These are phyloP conservation scores for Anisognathus igniventris DNA, from an alignment of 2,797 vertebrate genomes.

Conservation along the genomic window DNA sequence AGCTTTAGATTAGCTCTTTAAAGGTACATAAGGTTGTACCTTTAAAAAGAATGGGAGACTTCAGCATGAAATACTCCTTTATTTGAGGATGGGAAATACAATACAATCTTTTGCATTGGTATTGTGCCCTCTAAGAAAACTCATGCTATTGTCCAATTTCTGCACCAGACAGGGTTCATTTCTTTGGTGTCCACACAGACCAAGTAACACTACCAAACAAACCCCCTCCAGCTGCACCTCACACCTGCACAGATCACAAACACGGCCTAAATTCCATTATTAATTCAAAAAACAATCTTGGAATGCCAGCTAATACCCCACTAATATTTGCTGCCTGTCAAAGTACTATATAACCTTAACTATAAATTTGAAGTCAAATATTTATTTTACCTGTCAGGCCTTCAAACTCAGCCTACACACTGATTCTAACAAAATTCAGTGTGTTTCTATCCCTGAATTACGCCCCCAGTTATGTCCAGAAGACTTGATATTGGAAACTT, in stretches of 20 bases:
- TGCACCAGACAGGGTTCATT: neutral
- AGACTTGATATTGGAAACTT: neutral
- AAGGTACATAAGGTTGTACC: accelerated
- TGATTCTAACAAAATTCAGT: neutral
- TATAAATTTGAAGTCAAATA: neutral
- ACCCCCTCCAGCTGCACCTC: neutral
- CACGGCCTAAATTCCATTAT: neutral
- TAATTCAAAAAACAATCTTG: neutral
- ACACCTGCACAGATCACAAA: neutral
- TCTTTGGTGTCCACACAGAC: neutral
- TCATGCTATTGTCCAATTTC: neutral
- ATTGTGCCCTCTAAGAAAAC: neutral
- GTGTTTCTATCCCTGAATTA: no score
- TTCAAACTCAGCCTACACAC: neutral
- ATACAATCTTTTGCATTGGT: neutral
- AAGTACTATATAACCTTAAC: neutral
- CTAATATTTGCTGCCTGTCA: neutral
- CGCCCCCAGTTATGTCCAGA: neutral
- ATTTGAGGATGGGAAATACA: neutral
- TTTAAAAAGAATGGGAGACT: neutral
- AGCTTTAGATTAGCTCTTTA: neutral
- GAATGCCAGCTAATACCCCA: neutral
- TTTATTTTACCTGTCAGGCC: neutral
- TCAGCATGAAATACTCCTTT: neutral
- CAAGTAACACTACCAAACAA: neutral